These are phyloP conservation scores for Orestias chungarensis DNA, from an alignment of 2,797 vertebrate genomes.

Conservation along the genomic window DNA sequence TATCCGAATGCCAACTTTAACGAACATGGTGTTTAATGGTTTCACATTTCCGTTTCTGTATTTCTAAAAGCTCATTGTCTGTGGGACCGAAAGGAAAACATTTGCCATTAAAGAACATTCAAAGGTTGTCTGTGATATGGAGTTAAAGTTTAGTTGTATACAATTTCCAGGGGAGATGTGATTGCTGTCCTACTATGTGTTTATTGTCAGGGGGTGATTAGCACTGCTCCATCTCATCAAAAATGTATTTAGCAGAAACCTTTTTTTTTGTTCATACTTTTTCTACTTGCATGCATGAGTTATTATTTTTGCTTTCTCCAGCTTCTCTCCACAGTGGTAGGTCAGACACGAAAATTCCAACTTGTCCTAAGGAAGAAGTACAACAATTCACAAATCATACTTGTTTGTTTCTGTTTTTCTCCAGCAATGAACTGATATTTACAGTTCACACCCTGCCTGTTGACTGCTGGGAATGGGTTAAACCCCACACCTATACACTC, in stretches of 20 bases:
- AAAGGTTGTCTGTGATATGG: neutral
- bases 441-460: neutral
- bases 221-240: neutral
- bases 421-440: neutral
- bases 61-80: too few species aligned
- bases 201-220: neutral
- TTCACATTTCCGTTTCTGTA: too few species aligned
- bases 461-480: neutral
- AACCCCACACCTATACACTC: neutral
- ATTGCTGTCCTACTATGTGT: neutral
- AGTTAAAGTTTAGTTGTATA: neutral
- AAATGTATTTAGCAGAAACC: neutral
- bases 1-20: too few species aligned
- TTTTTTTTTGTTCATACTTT: neutral
- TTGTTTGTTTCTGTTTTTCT: neutral
- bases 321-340: neutral
- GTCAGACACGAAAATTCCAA: neutral
- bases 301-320: neutral
- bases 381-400: neutral
- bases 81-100: too few species aligned
- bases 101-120: too few species aligned
- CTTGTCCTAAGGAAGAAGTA: neutral
- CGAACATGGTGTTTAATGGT: too few species aligned
- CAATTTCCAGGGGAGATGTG: neutral
- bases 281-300: neutral